Conservation (phyloP, 2,888 invertebrate genomes). For the Drosophila kambysellisi region DNA sequence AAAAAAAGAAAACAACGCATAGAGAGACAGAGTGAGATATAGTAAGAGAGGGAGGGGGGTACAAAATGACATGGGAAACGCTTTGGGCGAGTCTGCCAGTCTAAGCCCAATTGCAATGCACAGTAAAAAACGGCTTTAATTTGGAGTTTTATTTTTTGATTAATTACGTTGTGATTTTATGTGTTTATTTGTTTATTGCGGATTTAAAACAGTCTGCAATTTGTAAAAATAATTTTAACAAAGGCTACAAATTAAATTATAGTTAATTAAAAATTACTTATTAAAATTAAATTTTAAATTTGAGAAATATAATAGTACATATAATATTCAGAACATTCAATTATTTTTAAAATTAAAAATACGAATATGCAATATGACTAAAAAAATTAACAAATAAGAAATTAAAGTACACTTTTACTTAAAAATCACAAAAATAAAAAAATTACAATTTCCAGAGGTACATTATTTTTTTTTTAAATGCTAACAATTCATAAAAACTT, state of each 20-base stretch:
- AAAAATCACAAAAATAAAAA: no score
- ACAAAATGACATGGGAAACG: slow-evolving; percentile 36
- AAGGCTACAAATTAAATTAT: background rate
- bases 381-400: background rate
- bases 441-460: background rate
- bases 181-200: background rate
- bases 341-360: background rate
- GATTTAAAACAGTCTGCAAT: background rate
- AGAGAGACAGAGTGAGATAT: slow-evolving; percentile 30
- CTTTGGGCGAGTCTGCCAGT: slow-evolving; percentile 17
- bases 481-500: background rate
- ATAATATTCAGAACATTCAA: background rate
- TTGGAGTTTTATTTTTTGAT: slow-evolving; percentile 4
- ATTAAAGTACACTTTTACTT: background rate
- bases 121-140: slow-evolving; percentile 7
- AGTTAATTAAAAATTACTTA: background rate
- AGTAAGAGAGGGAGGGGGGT: background rate
- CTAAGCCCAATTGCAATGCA: slow-evolving; percentile 17
- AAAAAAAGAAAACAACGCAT: slow-evolving; percentile 13
- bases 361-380: background rate
- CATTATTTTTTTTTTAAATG: background rate
- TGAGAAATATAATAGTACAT: background rate
- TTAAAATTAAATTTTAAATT: background rate
- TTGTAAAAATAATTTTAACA: background rate
- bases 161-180: background rate